These are phyloP conservation scores for Thera britannica DNA, from an alignment of 2,888 invertebrate species.

Conservation along the genomic window DNA sequence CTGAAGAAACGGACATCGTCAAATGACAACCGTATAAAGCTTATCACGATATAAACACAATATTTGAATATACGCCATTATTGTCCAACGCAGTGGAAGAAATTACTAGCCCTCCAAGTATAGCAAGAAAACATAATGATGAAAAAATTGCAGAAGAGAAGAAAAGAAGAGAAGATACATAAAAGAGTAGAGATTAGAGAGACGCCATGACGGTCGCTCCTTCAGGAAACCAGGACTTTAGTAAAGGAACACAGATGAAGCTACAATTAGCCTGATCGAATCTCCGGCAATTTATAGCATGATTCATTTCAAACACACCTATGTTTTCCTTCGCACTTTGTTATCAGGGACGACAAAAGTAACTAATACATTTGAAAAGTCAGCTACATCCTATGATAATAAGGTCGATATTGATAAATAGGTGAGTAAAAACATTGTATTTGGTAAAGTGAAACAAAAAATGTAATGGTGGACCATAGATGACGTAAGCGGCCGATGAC, in stretches of 20 bases:
- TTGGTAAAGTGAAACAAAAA: constrained; percentile 62
- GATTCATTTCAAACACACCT: constrained; percentile 46
- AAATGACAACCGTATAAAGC: neutral
- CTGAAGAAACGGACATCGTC: neutral
- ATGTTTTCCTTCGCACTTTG: constrained; percentile 37
- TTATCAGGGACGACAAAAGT: constrained; percentile 31
- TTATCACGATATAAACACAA: neutral
- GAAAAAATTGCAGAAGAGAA: too few relatives aligned
- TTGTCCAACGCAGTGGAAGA: too few relatives aligned
- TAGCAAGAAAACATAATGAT: too few relatives aligned
- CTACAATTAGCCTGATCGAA: constrained; percentile 33
- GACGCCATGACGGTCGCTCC: too few relatives aligned
- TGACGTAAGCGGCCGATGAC: constrained; percentile 74
- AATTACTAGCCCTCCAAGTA: too few relatives aligned
- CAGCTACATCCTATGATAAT: constrained; percentile 2
- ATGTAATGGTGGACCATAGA: constrained; percentile 61
- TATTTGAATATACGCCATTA: too few relatives aligned
- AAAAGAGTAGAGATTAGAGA: too few relatives aligned
- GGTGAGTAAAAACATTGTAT: constrained; percentile 35
- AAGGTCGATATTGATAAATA: constrained; percentile 34
- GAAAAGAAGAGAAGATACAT: too few relatives aligned
- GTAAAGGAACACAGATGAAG: constrained; percentile 12
- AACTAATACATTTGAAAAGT: constrained; percentile 14
- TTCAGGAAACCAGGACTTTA: neutral
- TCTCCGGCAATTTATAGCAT: constrained; percentile 34